Evolutionary conservation across 2,888 invertebrate genomes (phyloP), one percentile per base, ranked within the genome.

Genomic region (Drosophila differens): DNA sequence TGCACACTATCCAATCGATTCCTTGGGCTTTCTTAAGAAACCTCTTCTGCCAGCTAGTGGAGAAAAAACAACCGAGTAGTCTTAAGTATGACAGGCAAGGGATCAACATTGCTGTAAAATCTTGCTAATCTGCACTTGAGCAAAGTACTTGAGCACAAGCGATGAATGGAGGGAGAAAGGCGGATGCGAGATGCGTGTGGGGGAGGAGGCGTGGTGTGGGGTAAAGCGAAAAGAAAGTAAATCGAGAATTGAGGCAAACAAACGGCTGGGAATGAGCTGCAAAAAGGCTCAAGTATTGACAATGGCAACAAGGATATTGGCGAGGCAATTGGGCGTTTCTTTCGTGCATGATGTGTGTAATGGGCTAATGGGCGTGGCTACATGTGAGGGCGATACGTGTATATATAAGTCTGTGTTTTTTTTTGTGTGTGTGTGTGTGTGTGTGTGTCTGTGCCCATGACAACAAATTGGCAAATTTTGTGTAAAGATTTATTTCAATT

Each of bases 381-480:
- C 25, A 54, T 66, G 66, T 14, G 59, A 49, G 53, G 16, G 14
- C 14, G 37, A 25, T 19, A n/a, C 25, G 47, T 47, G 14, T 47
- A 22, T 22, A 22, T 14, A 14, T 37, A 19, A 25, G 19, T 35
- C 10, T 57, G 7, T 10, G 7, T 33, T 62, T 28, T 28, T 28
- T 28, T 28, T 28, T 28, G 22, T 22, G 22, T 22, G 2, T 12
- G 44, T 33, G 22, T 49, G 44, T 70, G 30, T 63, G 41, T 66
- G 64, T 57, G 72, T 64, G 75, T 66, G 65, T 22, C 51, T 67
- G 66, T 53, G 72, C 63, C 61, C 72, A 70, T 70, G 85, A 80
- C 90, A 87, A 88, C 85, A 89, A 89, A 87, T 87, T 89, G 90
- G 78, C 76, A 85, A 87, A 89, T 87, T 85, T 88, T 76, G 84